A percentile compares a stretch with the other conserved stretches of the same genome.
These are phyloP conservation scores for Rhopalosiphum maidis DNA, from an alignment of 1,140 invertebrate genomes.

Conservation along the genomic window DNA sequence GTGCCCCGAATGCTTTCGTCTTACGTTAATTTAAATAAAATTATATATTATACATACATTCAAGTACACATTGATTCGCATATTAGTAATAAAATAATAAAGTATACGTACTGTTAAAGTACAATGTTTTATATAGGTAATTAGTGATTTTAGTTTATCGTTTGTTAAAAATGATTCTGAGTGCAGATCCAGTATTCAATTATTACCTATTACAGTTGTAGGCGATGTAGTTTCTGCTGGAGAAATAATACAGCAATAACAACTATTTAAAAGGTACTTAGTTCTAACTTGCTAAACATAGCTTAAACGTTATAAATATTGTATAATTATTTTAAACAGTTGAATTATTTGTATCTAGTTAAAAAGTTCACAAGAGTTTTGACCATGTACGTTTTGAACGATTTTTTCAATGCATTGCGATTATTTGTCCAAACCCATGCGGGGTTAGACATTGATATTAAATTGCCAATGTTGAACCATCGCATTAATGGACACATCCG, in stretches of 20 bases:
- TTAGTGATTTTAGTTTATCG: not conserved
- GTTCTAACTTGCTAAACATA: not conserved
- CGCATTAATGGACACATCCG: conserved; percentile 6
- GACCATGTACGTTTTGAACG: not conserved
- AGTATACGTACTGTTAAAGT: not conserved
- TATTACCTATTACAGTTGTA: not conserved
- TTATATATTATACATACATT: too few relatives aligned
- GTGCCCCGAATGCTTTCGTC: too few relatives aligned
- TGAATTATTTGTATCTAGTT: not conserved
- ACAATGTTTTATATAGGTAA: not conserved
- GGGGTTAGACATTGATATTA: not conserved
- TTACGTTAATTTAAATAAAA: too few relatives aligned
- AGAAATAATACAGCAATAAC: not conserved
- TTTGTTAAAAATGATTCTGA: not conserved
- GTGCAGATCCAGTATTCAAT: not conserved
- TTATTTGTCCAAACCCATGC: not conserved
- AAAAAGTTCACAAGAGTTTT: not conserved
- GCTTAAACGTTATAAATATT: not conserved
- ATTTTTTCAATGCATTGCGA: not conserved
- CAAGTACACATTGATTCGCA: too few relatives aligned
- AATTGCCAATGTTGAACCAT: not conserved
- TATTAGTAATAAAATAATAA: not conserved
- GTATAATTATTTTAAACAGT: not conserved
- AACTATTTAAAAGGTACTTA: not conserved
- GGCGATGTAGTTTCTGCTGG: not conserved